These are phyloP conservation scores for Enchytraeus crypticus DNA, from an alignment of 2,888 invertebrate species.

Conservation along the genomic window DNA sequence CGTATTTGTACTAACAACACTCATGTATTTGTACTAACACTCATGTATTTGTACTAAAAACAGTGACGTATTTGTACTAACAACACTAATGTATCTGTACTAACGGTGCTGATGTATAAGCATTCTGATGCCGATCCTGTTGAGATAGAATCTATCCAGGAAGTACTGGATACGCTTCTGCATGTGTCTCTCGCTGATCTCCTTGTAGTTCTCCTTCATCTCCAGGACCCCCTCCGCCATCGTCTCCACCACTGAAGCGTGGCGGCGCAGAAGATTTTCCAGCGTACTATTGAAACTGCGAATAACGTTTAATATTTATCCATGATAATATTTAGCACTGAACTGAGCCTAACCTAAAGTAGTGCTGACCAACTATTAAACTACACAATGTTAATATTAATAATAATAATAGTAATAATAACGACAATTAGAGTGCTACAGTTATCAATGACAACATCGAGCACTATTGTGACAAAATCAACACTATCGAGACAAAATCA, in stretches of 20 bases:
- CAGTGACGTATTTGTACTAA: too few relatives aligned
- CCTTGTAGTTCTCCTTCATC: conserved; percentile 59
- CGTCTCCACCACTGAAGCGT: conserved; percentile 92
- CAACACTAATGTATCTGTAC: conserved; percentile 48
- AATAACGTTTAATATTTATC: background rate
- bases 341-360: too few relatives aligned
- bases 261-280: conserved; percentile 83
- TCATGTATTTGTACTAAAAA: too few relatives aligned
- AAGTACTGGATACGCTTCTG: conserved; percentile 92
- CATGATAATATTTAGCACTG: background rate
- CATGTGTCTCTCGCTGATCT: background rate
- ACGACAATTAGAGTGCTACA: too few relatives aligned
- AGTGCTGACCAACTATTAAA: too few relatives aligned
- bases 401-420: too few relatives aligned
- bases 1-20: too few relatives aligned
- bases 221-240: conserved; percentile 96
- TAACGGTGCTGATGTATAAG: conserved; percentile 97
- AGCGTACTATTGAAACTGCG: conserved; percentile 76
- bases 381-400: background rate
- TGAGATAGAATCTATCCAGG: conserved; percentile 96
- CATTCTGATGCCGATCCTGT: conserved; percentile 94
- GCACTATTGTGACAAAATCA: too few relatives aligned
- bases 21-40: too few relatives aligned
- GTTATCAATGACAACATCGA: too few relatives aligned
- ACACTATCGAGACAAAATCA: too few relatives aligned